phyloP scores from a whole-genome alignment of 1,140 invertebrate genomes.

The Pemphigus obesinymphae region DNA sequence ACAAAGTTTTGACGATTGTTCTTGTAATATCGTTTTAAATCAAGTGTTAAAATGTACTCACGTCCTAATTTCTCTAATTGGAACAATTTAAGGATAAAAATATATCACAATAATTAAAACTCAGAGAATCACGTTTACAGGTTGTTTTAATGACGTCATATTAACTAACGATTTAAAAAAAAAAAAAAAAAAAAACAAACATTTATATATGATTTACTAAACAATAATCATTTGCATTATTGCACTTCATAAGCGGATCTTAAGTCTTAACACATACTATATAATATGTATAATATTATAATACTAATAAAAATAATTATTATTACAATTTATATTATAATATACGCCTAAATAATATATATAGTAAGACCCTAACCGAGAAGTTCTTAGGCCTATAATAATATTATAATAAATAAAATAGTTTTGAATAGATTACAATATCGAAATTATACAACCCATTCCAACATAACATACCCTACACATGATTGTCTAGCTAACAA shows the following conservation, averaged over 20 bases:
- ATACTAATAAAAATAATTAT: background rate
- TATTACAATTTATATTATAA: background rate
- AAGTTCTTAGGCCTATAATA: background rate
- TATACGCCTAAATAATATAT: background rate
- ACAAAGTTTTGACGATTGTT: too few relatives aligned
- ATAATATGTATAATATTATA: background rate
- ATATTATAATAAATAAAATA: background rate
- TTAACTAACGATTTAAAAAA: slow-evolving; percentile 14
- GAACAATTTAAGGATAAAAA: too few relatives aligned
- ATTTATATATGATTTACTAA: slow-evolving; percentile 1
- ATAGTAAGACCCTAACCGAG: background rate
- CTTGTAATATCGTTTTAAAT: too few relatives aligned
- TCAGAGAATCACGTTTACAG: slow-evolving; percentile 1
- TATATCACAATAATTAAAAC: too few relatives aligned
- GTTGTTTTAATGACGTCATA: background rate
- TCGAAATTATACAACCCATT: slow-evolving; percentile 7
- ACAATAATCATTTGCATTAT: slow-evolving; percentile 15
- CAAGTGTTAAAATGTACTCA: too few relatives aligned
- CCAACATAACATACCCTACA: background rate
- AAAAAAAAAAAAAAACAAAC: slow-evolving; percentile 8
- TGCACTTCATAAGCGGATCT: slow-evolving; percentile 23
- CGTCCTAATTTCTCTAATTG: too few relatives aligned
- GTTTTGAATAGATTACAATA: background rate
- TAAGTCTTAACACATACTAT: background rate
- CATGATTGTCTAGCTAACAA: slow-evolving; percentile 39